Evolutionary conservation across 2,797 vertebrate genomes (phyloP).

Genomic region (Gallirallus australis): DNA sequence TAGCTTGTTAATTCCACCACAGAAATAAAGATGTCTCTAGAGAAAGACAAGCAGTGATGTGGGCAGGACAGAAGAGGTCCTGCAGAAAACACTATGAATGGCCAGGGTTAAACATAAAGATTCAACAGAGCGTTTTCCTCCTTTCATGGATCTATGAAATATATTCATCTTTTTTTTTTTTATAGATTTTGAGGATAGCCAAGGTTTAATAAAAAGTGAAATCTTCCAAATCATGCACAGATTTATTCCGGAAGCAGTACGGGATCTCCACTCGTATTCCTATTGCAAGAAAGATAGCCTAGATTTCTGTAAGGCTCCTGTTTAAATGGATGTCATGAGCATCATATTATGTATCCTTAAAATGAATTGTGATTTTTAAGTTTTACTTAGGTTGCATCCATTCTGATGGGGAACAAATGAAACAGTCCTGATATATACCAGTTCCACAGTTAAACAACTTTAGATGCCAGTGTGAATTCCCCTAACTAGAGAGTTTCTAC

Average conservation of each 20-base stretch:
- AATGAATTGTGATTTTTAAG: not conserved
- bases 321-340: not conserved
- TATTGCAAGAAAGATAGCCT: not conserved
- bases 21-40: not conserved
- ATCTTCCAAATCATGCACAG: not conserved
- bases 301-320: not conserved
- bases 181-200: not conserved
- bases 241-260: not conserved
- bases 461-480: not conserved
- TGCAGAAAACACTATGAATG: not conserved
- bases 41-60: not conserved
- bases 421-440: not conserved
- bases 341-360: not conserved
- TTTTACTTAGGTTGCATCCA: not conserved
- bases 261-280: not conserved
- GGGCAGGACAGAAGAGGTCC: not conserved
- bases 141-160: not conserved
- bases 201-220: not conserved
- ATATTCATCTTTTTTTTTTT: not conserved
- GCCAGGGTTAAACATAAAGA: not conserved
- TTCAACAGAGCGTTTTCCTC: not conserved
- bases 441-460: not conserved
- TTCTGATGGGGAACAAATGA: not conserved
- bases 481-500: not conserved
- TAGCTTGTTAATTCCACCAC: conserved; percentile 25